Conservation (phyloP, 2,113 vertebrate species). For the Strigops habroptila region DNA sequence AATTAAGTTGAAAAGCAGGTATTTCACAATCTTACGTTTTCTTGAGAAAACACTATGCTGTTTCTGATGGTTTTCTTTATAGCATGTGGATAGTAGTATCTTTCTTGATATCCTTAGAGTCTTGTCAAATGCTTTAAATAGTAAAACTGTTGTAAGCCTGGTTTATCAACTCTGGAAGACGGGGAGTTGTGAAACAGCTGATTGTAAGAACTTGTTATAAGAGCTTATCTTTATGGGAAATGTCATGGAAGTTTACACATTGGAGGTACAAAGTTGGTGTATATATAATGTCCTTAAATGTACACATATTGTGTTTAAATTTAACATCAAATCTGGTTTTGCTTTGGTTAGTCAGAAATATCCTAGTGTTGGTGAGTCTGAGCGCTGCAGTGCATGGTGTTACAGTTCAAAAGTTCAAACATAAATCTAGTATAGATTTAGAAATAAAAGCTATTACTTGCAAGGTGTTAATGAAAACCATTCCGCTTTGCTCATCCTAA, state of each 20-base stretch:
- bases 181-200: not conserved
- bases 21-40: not conserved
- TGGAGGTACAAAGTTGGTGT: not conserved
- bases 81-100: not conserved
- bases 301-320: not conserved
- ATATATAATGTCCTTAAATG: not conserved
- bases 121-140: not conserved
- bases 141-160: not conserved
- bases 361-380: not conserved
- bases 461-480: not conserved
- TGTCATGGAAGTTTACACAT: not conserved
- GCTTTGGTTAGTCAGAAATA: not conserved
- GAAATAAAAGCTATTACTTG: not conserved
- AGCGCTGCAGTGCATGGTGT: not conserved
- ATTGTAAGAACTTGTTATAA: not conserved
- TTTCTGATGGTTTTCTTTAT: not conserved
- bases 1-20: not conserved
- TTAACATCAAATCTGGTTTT: not conserved
- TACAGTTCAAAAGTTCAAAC: not conserved
- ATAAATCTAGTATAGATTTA: not conserved
- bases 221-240: not conserved
- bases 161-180: not conserved
- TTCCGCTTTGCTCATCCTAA: not conserved
- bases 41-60: rapidly evolving
- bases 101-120: not conserved